phyloP scores from a whole-genome alignment of 2,113 vertebrate species.

The Chunga burmeisteri region DNA sequence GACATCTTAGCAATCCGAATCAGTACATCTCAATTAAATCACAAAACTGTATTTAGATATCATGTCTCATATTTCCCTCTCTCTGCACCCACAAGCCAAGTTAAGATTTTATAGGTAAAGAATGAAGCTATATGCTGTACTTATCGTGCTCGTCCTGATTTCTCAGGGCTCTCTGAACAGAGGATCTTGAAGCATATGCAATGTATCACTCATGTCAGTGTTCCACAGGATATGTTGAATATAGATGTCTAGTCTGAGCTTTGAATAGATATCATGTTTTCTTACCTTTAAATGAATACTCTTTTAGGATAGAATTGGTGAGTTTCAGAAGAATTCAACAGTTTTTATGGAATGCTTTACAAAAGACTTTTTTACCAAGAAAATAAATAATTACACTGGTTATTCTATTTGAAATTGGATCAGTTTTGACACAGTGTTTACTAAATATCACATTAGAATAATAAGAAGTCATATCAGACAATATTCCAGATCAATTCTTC shows the following conservation, averaged over 20 bases:
- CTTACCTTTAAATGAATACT: background rate
- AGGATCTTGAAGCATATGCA: background rate
- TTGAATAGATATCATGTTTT: background rate
- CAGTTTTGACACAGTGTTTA: background rate
- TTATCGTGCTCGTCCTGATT: fast-evolving
- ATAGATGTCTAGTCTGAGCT: background rate
- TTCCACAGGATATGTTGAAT: background rate
- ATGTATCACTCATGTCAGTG: background rate
- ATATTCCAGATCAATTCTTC: background rate
- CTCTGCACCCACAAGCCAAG: background rate
- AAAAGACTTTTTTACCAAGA: background rate
- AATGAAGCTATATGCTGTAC: background rate
- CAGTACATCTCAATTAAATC: background rate
- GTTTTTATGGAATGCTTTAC: background rate
- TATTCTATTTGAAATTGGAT: background rate
- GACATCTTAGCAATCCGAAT: background rate
- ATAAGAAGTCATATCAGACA: background rate
- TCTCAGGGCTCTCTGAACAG: background rate
- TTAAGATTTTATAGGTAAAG: background rate
- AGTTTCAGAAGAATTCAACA: background rate
- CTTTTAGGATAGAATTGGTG: background rate
- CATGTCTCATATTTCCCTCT: background rate
- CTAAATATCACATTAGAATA: background rate
- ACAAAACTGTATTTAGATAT: background rate
- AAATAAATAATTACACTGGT: background rate